Conservation (phyloP, 2,113 vertebrate species). For the Microtus montanus region DNA sequence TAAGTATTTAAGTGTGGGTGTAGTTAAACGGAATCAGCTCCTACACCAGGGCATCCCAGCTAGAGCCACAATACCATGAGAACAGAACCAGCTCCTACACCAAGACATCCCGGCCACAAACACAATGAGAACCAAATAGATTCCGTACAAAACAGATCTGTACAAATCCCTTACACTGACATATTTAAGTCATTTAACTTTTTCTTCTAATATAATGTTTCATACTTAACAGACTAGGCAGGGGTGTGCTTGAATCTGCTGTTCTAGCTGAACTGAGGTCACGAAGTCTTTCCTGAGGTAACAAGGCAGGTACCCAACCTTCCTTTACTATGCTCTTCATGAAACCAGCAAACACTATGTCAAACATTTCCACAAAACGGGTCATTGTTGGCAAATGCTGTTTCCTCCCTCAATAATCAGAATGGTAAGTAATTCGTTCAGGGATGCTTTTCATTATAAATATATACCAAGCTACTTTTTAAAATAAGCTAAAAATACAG, state of each 20-base stretch:
- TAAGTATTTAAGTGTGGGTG: conserved; percentile 20
- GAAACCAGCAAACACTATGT: conserved; percentile 20
- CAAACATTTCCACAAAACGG: conserved; percentile 25
- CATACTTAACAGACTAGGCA: background rate
- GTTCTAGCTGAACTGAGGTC: conserved; percentile 21
- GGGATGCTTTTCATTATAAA: conserved; percentile 40
- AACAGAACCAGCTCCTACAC: background rate
- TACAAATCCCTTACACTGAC: background rate
- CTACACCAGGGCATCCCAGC: background rate
- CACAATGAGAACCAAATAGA: background rate
- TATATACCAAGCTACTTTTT: conserved; percentile 21
- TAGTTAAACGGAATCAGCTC: background rate
- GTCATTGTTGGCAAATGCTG: conserved; percentile 30
- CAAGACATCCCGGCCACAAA: background rate
- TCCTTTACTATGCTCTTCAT: background rate
- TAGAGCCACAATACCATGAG: background rate
- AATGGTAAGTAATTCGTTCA: background rate
- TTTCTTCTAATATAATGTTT: conserved; percentile 29
- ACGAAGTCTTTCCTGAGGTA: background rate
- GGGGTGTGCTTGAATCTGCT: background rate
- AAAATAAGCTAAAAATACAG: conserved; percentile 36
- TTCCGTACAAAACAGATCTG: background rate
- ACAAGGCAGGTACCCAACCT: background rate
- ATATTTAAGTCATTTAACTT: conserved; percentile 40
- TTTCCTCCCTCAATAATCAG: conserved; percentile 39